A percentile compares a stretch with the other conserved stretches of the same genome.
These are phyloP conservation scores for Columbina picui DNA, from an alignment of 2,113 vertebrate species.

Conservation along the genomic window DNA sequence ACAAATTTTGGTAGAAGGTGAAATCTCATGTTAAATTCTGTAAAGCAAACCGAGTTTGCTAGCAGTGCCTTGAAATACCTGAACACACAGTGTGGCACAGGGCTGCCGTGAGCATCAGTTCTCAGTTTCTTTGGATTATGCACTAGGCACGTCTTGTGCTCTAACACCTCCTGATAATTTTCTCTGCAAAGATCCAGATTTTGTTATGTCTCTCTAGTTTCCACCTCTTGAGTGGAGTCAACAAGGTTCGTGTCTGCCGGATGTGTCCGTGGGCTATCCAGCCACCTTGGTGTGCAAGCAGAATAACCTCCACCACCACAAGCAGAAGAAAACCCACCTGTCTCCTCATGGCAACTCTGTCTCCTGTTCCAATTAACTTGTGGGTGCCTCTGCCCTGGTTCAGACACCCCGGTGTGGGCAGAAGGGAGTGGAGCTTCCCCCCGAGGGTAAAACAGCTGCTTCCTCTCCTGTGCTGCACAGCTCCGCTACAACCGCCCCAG, in stretches of 20 bases:
- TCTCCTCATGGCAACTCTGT: not conserved
- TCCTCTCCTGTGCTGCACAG: not conserved
- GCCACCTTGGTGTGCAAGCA: not conserved
- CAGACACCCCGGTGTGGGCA: not conserved
- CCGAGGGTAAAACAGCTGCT: not conserved
- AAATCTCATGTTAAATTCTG: not conserved
- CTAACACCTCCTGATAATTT: not conserved
- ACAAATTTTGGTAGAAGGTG: not conserved
- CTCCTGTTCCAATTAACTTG: rapidly evolving
- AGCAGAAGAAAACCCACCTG: not conserved
- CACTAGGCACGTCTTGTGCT: not conserved
- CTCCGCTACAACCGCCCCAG: not conserved
- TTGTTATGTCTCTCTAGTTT: not conserved
- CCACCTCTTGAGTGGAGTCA: not conserved
- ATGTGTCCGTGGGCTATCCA: not conserved
- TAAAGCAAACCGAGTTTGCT: not conserved
- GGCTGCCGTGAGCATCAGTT: not conserved
- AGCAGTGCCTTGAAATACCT: not conserved
- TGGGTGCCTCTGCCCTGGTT: not conserved
- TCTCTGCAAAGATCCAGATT: not conserved
- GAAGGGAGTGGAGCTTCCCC: not conserved
- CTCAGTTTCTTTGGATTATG: not conserved
- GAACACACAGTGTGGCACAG: not conserved
- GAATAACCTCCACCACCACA: not conserved
- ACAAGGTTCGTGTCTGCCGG: not conserved